Conservation (phyloP, 2,113 vertebrate species). For the Rhinolophus ferrumequinum region DNA sequence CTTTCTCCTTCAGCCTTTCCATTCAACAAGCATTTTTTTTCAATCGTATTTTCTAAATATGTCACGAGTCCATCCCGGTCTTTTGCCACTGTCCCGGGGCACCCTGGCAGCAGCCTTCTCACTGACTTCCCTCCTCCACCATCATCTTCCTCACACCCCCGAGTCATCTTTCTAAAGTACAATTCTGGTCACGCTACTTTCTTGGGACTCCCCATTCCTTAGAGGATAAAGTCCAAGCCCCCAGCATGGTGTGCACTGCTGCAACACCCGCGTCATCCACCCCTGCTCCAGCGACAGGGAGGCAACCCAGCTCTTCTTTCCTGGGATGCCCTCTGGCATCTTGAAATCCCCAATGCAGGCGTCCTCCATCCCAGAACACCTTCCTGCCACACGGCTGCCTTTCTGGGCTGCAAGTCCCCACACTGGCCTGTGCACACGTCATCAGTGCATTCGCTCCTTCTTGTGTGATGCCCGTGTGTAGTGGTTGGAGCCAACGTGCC, state of each 20-base stretch:
- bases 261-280: accelerated
- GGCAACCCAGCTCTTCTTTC: not conserved
- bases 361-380: not conserved
- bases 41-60: not conserved
- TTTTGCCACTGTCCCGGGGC: not conserved
- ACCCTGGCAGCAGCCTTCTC: not conserved
- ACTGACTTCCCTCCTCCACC: accelerated
- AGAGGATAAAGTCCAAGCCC: constrained; percentile 64
- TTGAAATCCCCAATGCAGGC: not conserved
- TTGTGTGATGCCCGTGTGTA: not conserved
- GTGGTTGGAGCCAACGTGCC: not conserved
- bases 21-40: not conserved
- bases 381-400: too few relatives aligned
- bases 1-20: not conserved
- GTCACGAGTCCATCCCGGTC: not conserved
- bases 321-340: not conserved
- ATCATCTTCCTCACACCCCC: not conserved
- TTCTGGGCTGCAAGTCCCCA: not conserved
- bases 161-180: not conserved
- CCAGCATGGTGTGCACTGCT: not conserved
- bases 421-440: accelerated
- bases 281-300: too few relatives aligned
- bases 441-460: not conserved
- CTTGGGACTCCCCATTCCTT: not conserved
- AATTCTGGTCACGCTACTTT: not conserved